Percentiles rank a stretch among this genome's conserved stretches.
Conservation (phyloP, 2,113 vertebrate species). For the Lipotes vexillifer region DNA sequence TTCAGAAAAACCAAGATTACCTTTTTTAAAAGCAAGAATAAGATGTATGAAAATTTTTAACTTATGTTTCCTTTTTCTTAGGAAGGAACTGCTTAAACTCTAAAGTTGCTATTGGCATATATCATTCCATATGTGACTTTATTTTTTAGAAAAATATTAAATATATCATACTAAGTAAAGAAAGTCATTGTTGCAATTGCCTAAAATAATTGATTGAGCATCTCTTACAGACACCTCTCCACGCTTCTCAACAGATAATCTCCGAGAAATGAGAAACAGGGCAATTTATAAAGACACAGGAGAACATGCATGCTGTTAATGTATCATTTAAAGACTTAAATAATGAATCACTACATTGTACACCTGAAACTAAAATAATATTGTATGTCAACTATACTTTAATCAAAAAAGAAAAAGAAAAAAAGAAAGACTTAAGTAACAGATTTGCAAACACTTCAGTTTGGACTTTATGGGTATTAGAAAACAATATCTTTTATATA, state of each 20-base stretch:
- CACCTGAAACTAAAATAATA: neutral
- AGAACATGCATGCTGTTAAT: neutral
- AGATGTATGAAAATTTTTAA: neutral
- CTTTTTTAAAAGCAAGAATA: neutral
- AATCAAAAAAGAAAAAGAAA: neutral
- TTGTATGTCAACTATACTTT: neutral
- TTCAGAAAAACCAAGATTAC: neutral
- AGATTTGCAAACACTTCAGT: neutral
- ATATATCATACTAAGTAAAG: neutral
- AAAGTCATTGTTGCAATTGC: neutral
- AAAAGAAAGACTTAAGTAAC: neutral
- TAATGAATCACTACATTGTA: neutral
- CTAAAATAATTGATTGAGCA: neutral
- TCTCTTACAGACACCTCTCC: neutral
- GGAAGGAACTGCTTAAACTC: neutral
- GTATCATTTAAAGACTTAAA: neutral
- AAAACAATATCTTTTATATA: neutral
- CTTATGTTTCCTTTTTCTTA: neutral
- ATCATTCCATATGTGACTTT: neutral
- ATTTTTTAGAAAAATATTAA: neutral
- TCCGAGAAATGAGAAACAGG: neutral
- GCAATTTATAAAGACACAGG: neutral
- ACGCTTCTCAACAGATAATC: neutral
- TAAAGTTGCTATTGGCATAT: neutral
- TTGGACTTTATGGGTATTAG: neutral